Conservation (phyloP, 2,888 invertebrate genomes). For the Osedax frankpressi region DNA sequence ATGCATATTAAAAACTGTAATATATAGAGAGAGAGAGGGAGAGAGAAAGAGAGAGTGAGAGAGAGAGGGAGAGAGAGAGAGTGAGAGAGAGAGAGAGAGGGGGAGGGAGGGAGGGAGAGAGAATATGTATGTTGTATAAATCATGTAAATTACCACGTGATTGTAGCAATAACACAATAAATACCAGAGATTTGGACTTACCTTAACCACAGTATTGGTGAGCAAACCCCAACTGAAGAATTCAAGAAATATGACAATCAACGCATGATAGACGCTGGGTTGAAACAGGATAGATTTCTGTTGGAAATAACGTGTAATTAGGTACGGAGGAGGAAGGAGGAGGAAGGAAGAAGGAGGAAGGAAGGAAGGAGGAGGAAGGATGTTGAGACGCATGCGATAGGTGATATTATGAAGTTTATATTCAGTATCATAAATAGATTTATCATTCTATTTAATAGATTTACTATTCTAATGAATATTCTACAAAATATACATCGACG, state of each 20-base stretch:
- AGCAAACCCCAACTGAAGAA: conserved; percentile 99
- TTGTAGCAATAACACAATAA: no score
- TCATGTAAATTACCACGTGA: no score
- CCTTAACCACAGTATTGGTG: conserved; percentile 88
- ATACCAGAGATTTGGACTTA: no score
- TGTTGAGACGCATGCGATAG: no score
- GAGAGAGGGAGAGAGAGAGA: not conserved
- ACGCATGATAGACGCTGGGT: conserved; percentile 92
- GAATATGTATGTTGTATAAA: no score
- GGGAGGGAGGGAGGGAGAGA: not conserved
- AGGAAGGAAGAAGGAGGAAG: no score
- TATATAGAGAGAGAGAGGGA: not conserved
- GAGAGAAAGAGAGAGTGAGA: not conserved
- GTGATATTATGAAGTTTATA: no score
- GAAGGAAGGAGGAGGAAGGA: no score
- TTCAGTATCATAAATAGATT: no score
- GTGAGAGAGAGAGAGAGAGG: not conserved
- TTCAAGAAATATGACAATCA: conserved; percentile 97
- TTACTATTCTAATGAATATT: no score
- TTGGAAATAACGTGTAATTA: conserved; percentile 20
- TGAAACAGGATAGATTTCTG: conserved; percentile 35
- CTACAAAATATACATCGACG: no score
- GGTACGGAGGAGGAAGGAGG: not conserved
- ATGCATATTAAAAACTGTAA: not conserved
- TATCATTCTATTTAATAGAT: no score